Evolutionary conservation across 2,113 vertebrate species (phyloP).

Genomic region (Choloepus hoffmanni): DNA sequence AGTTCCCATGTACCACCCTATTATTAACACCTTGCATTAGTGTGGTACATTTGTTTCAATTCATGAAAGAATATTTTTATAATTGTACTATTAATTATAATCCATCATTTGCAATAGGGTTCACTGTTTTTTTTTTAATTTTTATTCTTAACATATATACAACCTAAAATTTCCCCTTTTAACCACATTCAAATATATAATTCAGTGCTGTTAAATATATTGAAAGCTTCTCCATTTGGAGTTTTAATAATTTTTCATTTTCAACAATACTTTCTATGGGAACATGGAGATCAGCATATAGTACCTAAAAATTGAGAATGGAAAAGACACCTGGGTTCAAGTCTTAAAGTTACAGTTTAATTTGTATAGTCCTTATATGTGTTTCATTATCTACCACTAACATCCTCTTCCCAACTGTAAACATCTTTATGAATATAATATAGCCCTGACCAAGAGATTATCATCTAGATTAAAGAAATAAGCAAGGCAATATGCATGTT

Average conservation of each 20-base stretch:
- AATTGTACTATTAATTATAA: too few species aligned
- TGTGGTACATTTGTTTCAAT: too few species aligned
- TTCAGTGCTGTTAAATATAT: too few species aligned
- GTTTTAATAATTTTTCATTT: background rate
- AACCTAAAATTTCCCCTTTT: too few species aligned
- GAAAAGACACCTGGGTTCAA: background rate
- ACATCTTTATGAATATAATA: slow-evolving; percentile 13
- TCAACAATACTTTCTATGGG: background rate
- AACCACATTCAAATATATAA: too few species aligned
- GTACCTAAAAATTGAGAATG: background rate
- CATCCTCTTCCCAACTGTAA: background rate
- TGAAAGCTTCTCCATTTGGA: too few species aligned
- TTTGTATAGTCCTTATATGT: background rate
- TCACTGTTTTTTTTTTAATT: too few species aligned
- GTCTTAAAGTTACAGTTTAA: background rate
- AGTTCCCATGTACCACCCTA: too few species aligned
- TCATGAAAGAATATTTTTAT: too few species aligned
- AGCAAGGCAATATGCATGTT: background rate
- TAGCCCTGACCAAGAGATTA: background rate
- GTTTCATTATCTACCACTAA: background rate
- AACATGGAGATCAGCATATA: background rate
- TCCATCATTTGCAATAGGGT: too few species aligned
- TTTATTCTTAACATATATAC: too few species aligned
- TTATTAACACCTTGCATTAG: too few species aligned
- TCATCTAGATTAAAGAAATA: background rate